These are phyloP conservation scores for Heliconius ismenius DNA, from an alignment of 2,888 invertebrate species.

Conservation along the genomic window DNA sequence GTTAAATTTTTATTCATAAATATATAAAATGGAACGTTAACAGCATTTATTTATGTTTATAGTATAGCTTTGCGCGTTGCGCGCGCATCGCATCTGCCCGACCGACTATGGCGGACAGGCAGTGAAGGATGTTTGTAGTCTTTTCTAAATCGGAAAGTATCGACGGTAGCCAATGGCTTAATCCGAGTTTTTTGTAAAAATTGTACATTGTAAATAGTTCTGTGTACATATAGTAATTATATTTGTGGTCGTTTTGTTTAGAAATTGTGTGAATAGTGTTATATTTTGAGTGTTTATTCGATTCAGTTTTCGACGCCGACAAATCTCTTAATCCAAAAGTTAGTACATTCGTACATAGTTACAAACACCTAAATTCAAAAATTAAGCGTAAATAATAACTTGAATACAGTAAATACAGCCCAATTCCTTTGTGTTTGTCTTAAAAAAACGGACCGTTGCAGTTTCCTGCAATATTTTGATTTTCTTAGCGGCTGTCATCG, in stretches of 20 bases:
- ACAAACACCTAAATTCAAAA: conserved; percentile 57
- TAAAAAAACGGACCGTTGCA: conserved; percentile 78
- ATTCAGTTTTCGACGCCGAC: conserved; percentile 84
- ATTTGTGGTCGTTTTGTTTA: conserved; percentile 84
- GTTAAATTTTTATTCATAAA: not conserved
- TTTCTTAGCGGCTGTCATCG: conserved; percentile 77
- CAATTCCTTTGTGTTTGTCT: conserved; percentile 82
- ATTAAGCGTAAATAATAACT: conserved; percentile 49
- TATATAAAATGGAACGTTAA: conserved; percentile 48
- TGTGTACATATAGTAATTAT: conserved; percentile 88
- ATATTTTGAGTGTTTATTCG: conserved; percentile 82
- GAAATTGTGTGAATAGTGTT: conserved; percentile 83
- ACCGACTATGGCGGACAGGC: conserved; percentile 81
- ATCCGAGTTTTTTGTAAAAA: conserved; percentile 83
- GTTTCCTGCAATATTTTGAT: conserved; percentile 80
- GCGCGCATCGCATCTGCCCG: conserved; percentile 80
- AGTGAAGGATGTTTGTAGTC: conserved; percentile 79
- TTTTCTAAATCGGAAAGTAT: conserved; percentile 83
- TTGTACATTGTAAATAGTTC: conserved; percentile 88
- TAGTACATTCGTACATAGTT: conserved; percentile 72
- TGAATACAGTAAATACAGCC: conserved; percentile 55
- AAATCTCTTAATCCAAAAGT: conserved; percentile 69
- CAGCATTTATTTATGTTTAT: conserved; percentile 71
- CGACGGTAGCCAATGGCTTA: conserved; percentile 86
- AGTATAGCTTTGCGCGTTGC: conserved; percentile 79